Evolutionary conservation across 2,797 vertebrate genomes (phyloP), one percentile per base, ranked within the genome.

Genomic region (Sebastes minor): DNA sequence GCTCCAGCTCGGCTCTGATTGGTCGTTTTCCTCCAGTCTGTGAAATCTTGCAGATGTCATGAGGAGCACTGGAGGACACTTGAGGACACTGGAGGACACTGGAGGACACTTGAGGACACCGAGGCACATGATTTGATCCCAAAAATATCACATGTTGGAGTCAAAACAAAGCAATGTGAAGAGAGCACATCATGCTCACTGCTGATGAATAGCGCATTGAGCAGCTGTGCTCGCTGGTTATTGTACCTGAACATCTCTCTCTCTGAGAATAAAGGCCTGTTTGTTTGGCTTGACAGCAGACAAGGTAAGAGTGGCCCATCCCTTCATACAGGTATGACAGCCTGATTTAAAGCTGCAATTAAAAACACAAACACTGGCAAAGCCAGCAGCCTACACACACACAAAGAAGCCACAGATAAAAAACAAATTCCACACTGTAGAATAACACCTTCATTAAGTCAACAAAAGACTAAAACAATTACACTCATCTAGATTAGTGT

Each of bases 291-390:
- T 89, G 86, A 86, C 61, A 72, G 65, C 35, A 79, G 59, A 72
- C 49, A 65, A 49, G 74, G 61, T 70, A 60, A 78, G 61, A 80
- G 49, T 38, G 74, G 86, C 78, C 85, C 79, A 78, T 76, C 80
- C 84, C 82, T 81, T 80, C 35, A 76, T 55, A 74, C 78, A 86
- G 63, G 59, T 78, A 75, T 88, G 86, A 86, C 89, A 91, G 78
- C 7, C n/a, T 87, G 86, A 91, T 89, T 91, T 88, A 91, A 70
- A 61, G 83, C 70, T 88, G 85, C 87, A 88, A 88, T 89, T 86
- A 87, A 61, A 90, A 77, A 72, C 14, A 68, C 38, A 61, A 1
- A 59, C 1, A 23, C 55, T 59, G 12, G 35, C 25, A 67, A 77
- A 76, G 66, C 11, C 60, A 68, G 49, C 59, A 14, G 13, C 7